Percentiles rank a stretch among this genome's conserved stretches.
phyloP scores from a whole-genome alignment of 2,888 invertebrate genomes.

The Polyommatus iphigenia region DNA sequence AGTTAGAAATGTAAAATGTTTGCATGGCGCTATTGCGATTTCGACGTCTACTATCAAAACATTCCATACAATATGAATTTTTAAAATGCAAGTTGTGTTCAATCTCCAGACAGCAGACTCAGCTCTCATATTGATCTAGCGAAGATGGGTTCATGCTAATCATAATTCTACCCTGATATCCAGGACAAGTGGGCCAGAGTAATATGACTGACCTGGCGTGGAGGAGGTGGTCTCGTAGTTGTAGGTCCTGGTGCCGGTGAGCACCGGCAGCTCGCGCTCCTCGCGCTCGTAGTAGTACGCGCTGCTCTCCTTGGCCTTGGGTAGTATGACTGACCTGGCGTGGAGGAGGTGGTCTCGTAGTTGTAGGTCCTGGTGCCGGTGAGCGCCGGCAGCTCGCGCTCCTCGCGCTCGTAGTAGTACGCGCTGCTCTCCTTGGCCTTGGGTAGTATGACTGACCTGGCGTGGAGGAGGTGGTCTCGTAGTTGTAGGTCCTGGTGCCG shows the following conservation, averaged over 20 bases:
- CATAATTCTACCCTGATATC: too few relatives aligned
- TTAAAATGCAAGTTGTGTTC: too few relatives aligned
- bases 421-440: slow-evolving; percentile 46
- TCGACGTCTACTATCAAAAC: too few relatives aligned
- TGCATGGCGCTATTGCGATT: too few relatives aligned
- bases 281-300: slow-evolving; percentile 70
- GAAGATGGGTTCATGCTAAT: slow-evolving; percentile 17
- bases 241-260: slow-evolving; percentile 65
- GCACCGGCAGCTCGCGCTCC: slow-evolving; percentile 65
- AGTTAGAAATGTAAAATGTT: too few relatives aligned
- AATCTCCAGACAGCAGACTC: too few relatives aligned
- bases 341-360: slow-evolving; percentile 61
- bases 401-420: slow-evolving; percentile 70
- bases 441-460: too few relatives aligned
- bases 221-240: slow-evolving; percentile 64
- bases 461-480: too few relatives aligned
- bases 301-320: slow-evolving; percentile 42
- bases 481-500: slow-evolving; percentile 50
- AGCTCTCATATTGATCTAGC: too few relatives aligned
- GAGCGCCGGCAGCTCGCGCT: slow-evolving; percentile 65
- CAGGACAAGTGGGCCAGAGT: too few relatives aligned
- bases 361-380: slow-evolving; percentile 66
- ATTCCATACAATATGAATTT: too few relatives aligned
- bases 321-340: slow-evolving; percentile 55
- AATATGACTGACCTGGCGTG: slow-evolving; percentile 57